phyloP scores from a whole-genome alignment of 2,113 vertebrate species.

The Nesogale talazaci region DNA sequence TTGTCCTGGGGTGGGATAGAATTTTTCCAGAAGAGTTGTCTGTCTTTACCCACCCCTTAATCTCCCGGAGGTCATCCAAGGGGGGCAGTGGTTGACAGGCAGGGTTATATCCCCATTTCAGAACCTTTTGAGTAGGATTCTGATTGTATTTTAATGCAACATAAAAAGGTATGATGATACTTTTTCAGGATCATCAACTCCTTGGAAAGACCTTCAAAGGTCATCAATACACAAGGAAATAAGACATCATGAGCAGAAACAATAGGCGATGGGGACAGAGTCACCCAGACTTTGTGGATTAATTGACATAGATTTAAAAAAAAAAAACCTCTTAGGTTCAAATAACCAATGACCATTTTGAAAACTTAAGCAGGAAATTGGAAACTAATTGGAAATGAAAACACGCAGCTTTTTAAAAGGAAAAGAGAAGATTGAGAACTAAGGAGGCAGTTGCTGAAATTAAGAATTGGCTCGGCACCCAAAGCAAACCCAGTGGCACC shows the following conservation, averaged over 20 bases:
- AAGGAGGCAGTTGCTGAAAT: slow-evolving; percentile 9
- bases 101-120: neutral
- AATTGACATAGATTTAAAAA: neutral
- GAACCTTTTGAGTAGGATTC: neutral
- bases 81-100: neutral
- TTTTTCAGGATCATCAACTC: neutral
- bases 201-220: neutral
- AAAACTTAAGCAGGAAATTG: neutral
- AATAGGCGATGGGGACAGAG: neutral
- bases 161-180: neutral
- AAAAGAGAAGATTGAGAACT: neutral
- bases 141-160: neutral
- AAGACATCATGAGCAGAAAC: neutral
- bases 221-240: neutral
- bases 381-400: neutral
- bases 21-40: neutral
- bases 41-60: fast-evolving
- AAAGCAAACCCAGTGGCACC: too few relatives aligned
- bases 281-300: neutral
- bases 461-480: neutral
- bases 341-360: neutral
- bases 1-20: neutral
- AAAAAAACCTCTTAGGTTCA: neutral
- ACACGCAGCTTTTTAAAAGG: neutral
- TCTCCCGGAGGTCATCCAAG: neutral